phyloP scores from a whole-genome alignment of 2,113 vertebrate genomes.

The Himantopus leucocephalus region DNA sequence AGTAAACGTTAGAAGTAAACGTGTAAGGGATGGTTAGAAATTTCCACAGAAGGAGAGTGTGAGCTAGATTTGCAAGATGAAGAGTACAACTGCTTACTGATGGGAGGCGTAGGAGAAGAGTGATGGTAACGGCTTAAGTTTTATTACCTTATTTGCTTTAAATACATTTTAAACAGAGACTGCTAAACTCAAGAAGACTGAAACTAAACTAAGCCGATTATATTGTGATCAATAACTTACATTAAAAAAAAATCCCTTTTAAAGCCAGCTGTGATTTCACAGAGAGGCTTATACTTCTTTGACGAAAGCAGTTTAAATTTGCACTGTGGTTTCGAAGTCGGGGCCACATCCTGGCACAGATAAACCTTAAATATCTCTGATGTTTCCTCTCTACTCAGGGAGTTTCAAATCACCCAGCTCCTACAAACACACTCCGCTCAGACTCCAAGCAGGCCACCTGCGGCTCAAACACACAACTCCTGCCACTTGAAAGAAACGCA shows the following conservation, averaged over 20 bases:
- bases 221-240: neutral
- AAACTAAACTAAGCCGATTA: neutral
- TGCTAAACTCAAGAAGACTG: neutral
- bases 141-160: neutral
- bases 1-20: neutral
- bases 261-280: neutral
- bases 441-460: conserved; percentile 11
- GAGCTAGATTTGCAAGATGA: neutral
- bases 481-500: conserved; percentile 33
- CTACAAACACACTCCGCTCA: neutral
- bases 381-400: neutral
- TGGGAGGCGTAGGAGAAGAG: accelerated
- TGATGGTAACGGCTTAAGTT: neutral
- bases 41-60: neutral
- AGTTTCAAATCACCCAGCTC: neutral
- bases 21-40: neutral
- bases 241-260: neutral
- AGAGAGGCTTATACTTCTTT: neutral
- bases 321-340: neutral
- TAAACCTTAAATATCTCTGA: neutral
- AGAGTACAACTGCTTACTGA: neutral
- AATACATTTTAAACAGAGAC: neutral
- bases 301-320: neutral
- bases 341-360: neutral
- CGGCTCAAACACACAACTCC: neutral